Percentiles rank a stretch among this genome's conserved stretches.
These are phyloP conservation scores for Andrena bucephala DNA, from an alignment of 2,888 invertebrate species.

Conservation along the genomic window DNA sequence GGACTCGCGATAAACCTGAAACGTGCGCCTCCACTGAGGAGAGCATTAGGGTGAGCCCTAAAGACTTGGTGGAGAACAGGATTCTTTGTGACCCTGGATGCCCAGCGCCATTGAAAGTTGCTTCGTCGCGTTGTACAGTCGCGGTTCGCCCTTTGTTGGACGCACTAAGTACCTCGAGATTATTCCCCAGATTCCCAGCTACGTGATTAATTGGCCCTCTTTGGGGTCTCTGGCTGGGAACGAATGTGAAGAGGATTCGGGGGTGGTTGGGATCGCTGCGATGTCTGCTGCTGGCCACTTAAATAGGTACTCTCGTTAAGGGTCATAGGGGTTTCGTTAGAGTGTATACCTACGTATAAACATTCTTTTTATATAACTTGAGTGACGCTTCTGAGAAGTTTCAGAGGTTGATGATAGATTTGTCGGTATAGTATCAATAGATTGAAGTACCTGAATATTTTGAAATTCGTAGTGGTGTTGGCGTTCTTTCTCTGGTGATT, in stretches of 20 bases:
- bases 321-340: slow-evolving; percentile 30
- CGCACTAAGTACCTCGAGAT: slow-evolving; percentile 33
- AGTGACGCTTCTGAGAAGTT: slow-evolving; percentile 10
- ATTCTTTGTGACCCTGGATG: slow-evolving; percentile 51
- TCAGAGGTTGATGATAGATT: background rate
- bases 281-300: slow-evolving; percentile 19
- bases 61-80: slow-evolving; percentile 53
- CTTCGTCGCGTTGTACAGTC: background rate
- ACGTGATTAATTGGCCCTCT: slow-evolving; percentile 38
- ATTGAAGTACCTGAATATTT: background rate
- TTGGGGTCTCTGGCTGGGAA: slow-evolving; percentile 1
- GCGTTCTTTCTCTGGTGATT: background rate
- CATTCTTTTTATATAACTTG: slow-evolving; percentile 5
- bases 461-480: background rate
- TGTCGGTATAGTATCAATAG: background rate
- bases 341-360: slow-evolving; percentile 23
- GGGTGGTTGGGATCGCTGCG: slow-evolving; percentile 2
- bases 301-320: background rate
- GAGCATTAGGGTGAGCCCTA: slow-evolving; percentile 37
- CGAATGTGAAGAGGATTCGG: background rate
- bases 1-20: slow-evolving; percentile 65
- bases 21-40: slow-evolving; percentile 41
- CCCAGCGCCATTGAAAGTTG: background rate
- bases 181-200: slow-evolving; percentile 13
- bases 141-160: slow-evolving; percentile 7